Conservation (phyloP, 2,888 invertebrate species). For the Drosophila lacicola region DNA sequence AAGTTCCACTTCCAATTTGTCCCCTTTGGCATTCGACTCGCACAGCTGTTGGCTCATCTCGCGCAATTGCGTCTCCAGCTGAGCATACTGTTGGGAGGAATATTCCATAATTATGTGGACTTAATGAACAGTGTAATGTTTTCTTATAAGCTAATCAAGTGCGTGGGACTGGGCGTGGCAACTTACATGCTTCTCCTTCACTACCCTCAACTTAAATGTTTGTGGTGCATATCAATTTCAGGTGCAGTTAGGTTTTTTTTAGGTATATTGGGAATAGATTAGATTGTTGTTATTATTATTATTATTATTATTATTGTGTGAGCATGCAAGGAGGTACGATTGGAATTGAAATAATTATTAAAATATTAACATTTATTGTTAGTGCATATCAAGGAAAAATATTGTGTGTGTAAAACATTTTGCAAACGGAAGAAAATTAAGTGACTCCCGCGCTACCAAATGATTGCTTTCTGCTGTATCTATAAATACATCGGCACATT, state of each 20-base stretch:
- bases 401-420: slow-evolving; percentile 8
- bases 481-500: slow-evolving; percentile 66
- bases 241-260: slow-evolving; percentile 39
- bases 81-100: slow-evolving; percentile 88
- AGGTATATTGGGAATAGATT: slow-evolving; percentile 20
- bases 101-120: background rate
- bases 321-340: slow-evolving; percentile 62
- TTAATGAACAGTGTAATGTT: background rate
- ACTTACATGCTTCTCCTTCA: slow-evolving; percentile 69
- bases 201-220: slow-evolving; percentile 50
- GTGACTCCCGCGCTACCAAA: slow-evolving; percentile 16
- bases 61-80: slow-evolving; percentile 90
- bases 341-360: background rate
- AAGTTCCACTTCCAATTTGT: slow-evolving; percentile 89
- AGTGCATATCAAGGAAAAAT: background rate
- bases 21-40: slow-evolving; percentile 88
- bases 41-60: slow-evolving; percentile 88
- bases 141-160: slow-evolving; percentile 4
- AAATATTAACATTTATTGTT: no score
- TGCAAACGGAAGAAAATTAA: slow-evolving; percentile 17
- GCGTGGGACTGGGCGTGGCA: slow-evolving; percentile 7
- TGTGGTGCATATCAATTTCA: slow-evolving; percentile 52
- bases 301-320: slow-evolving; percentile 19
- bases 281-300: slow-evolving; percentile 21
- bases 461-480: slow-evolving; percentile 20